Evolutionary conservation across 2,888 invertebrate genomes (phyloP).

Genomic region (Pristionchus japonicus): DNA sequence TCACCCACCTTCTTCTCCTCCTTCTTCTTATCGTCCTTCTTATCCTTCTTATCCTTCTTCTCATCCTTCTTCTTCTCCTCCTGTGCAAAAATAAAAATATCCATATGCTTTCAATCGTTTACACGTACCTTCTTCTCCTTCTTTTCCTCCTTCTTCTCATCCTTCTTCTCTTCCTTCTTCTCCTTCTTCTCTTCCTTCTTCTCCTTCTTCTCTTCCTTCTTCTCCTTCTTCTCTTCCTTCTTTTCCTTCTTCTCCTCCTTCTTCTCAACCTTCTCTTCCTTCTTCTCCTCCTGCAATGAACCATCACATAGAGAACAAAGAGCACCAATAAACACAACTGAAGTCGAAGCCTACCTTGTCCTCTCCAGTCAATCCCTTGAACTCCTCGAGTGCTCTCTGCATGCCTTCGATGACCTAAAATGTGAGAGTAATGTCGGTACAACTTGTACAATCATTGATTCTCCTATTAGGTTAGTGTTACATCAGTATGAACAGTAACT

Average conservation of each 20-base stretch:
- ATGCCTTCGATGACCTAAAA: constrained; percentile 60
- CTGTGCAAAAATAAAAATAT: neutral
- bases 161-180: constrained; percentile 52
- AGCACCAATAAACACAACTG: too few relatives aligned
- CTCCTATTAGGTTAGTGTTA: too few relatives aligned
- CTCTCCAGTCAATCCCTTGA: constrained; percentile 45
- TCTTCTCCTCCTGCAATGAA: constrained; percentile 45
- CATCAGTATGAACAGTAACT: too few relatives aligned
- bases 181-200: constrained; percentile 51
- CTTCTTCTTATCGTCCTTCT: constrained; percentile 53
- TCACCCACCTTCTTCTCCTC: constrained; percentile 48
- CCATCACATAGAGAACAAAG: neutral
- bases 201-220: constrained; percentile 52
- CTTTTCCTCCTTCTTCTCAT: constrained; percentile 54
- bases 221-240: constrained; percentile 50
- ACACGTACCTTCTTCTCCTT: constrained; percentile 37
- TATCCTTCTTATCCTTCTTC: constrained; percentile 54
- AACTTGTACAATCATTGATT: too few relatives aligned
- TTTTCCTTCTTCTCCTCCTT: constrained; percentile 52
- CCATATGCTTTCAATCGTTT: neutral
- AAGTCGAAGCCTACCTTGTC: neutral
- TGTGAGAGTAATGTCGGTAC: too few relatives aligned
- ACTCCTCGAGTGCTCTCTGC: constrained; percentile 61
- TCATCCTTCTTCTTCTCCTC: constrained; percentile 54
- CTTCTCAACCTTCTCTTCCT: constrained; percentile 43